A percentile compares a stretch with the other conserved stretches of the same genome.
Evolutionary conservation across 2,113 vertebrate genomes (phyloP).

Genomic region (Nematolebias whitei): DNA sequence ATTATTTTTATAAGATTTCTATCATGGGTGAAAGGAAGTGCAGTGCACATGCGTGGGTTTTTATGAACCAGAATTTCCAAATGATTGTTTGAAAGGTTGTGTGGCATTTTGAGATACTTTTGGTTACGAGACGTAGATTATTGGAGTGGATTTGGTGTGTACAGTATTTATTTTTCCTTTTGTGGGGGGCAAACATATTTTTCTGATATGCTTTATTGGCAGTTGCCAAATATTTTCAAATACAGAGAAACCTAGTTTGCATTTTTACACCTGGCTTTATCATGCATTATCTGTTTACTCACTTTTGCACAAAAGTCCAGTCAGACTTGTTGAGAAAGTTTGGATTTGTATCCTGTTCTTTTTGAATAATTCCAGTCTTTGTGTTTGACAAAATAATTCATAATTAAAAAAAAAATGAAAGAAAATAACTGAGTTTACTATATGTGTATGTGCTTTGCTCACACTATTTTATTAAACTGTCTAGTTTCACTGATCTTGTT

Average conservation of each 20-base stretch:
- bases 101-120: conserved; percentile 28
- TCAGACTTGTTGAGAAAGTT: conserved; percentile 33
- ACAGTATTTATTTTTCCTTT: conserved; percentile 52
- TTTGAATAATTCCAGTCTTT: conserved; percentile 42
- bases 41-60: conserved; percentile 65
- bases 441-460: background rate
- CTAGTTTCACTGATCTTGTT: background rate
- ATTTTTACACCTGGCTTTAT: background rate
- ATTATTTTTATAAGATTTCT: conserved; percentile 65
- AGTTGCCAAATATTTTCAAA: conserved; percentile 9
- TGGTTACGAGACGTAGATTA: conserved; percentile 17
- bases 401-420: conserved; percentile 57
- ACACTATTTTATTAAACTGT: background rate
- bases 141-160: conserved; percentile 22
- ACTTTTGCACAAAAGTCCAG: conserved; percentile 55
- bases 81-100: conserved; percentile 37
- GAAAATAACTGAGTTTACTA: conserved; percentile 6
- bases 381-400: conserved; percentile 31
- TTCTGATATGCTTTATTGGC: conserved; percentile 37
- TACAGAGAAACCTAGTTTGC: background rate
- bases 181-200: conserved; percentile 27
- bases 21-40: conserved; percentile 49
- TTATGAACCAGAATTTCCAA: conserved; percentile 10
- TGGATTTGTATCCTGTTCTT: conserved; percentile 14
- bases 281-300: conserved; percentile 24